Conservation (phyloP, 2,888 invertebrate genomes). For the Orthosia gothica region DNA sequence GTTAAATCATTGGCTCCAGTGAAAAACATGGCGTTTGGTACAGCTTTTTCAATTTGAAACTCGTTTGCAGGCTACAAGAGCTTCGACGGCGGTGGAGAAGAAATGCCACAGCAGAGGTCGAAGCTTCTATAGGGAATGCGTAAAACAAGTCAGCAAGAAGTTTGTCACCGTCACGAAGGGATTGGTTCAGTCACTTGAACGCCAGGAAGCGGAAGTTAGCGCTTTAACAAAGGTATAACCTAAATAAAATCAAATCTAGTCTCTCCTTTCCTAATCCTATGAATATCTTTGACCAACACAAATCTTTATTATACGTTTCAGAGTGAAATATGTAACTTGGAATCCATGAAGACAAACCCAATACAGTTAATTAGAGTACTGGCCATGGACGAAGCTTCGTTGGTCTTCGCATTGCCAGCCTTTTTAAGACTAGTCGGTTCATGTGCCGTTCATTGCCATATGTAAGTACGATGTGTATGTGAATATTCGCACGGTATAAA, state of each 20-base stretch:
- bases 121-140: conserved; percentile 73
- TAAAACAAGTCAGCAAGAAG: conserved; percentile 74
- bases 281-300: not conserved
- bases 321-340: conserved; percentile 77
- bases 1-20: too few relatives aligned
- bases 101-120: conserved; percentile 71
- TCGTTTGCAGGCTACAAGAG: conserved; percentile 75
- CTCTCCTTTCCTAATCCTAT: not conserved
- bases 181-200: conserved; percentile 74
- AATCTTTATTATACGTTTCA: conserved; percentile 58
- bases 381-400: conserved; percentile 79
- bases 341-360: conserved; percentile 78
- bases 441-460: conserved; percentile 74
- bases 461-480: conserved; percentile 63
- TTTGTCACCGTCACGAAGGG: conserved; percentile 77
- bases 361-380: conserved; percentile 77
- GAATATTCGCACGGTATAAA: conserved; percentile 31
- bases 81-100: conserved; percentile 70
- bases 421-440: conserved; percentile 78
- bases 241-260: not conserved
- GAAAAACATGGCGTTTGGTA: too few relatives aligned
- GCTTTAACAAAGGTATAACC: conserved; percentile 74
- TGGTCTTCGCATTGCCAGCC: conserved; percentile 82
- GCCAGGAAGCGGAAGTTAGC: conserved; percentile 71
- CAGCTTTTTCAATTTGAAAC: not conserved